These are phyloP conservation scores for Leuctra nigra DNA, from an alignment of 2,888 invertebrate species.

Conservation along the genomic window DNA sequence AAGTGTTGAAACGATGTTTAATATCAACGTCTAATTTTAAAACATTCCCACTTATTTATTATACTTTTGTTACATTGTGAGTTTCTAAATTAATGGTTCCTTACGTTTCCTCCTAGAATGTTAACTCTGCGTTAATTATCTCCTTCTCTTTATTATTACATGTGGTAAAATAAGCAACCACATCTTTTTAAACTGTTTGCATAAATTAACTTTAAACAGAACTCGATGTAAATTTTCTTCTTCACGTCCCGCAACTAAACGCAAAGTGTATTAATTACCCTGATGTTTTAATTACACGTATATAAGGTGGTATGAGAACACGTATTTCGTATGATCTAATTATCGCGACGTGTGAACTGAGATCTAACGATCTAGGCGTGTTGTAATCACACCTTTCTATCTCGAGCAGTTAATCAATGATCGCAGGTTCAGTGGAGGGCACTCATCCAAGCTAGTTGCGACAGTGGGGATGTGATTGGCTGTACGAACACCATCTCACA, in stretches of 20 bases:
- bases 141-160: too few relatives aligned
- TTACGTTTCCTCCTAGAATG: too few relatives aligned
- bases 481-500: too few relatives aligned
- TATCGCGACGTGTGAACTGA: constrained; percentile 10
- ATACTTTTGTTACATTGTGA: too few relatives aligned
- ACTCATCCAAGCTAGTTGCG: too few relatives aligned
- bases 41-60: too few relatives aligned
- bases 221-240: not conserved
- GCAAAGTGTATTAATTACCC: constrained; percentile 12
- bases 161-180: too few relatives aligned
- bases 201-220: not conserved
- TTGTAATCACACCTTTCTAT: not conserved
- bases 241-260: not conserved
- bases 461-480: too few relatives aligned
- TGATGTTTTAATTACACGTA: not conserved
- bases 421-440: constrained; percentile 12
- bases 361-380: not conserved
- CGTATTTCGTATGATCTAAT: constrained; percentile 1
- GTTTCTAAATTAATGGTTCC: too few relatives aligned
- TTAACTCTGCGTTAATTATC: too few relatives aligned
- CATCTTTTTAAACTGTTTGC: not conserved
- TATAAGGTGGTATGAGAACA: not conserved
- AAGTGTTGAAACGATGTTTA: not conserved
- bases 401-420: constrained; percentile 10
- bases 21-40: too few relatives aligned